Evolutionary conservation across 2,888 invertebrate species (phyloP).

Genomic region (Blera fallax): DNA sequence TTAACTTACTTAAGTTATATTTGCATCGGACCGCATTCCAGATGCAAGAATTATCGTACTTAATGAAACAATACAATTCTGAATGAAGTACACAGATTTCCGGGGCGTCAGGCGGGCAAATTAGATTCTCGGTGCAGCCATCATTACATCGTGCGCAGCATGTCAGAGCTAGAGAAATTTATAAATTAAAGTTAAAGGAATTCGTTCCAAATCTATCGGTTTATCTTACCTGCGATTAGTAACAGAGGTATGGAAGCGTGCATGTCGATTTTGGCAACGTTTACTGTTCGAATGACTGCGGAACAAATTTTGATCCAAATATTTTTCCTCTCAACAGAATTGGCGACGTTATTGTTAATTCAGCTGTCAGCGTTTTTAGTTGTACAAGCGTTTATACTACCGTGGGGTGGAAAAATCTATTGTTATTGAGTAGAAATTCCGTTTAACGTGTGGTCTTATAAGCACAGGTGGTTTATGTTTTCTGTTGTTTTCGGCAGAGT

Average conservation of each 20-base stretch:
- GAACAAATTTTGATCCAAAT: not conserved
- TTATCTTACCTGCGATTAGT: slow-evolving; percentile 22
- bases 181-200: not conserved
- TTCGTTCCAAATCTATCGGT: not conserved
- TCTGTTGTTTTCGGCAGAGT: not conserved
- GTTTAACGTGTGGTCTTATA: slow-evolving; percentile 23
- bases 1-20: slow-evolving; percentile 17
- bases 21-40: slow-evolving; percentile 32
- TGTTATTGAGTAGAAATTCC: slow-evolving; percentile 34
- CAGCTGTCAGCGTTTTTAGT: slow-evolving; percentile 18
- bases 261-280: slow-evolving; percentile 15
- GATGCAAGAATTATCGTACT: not conserved
- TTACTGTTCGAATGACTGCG: not conserved
- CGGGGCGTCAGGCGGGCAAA: not conserved
- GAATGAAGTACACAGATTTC: slow-evolving; percentile 22
- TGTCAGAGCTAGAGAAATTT: not conserved
- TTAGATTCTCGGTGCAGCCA: not conserved
- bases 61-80: slow-evolving; percentile 13
- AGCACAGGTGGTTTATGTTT: slow-evolving; percentile 29
- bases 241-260: not conserved
- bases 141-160: not conserved
- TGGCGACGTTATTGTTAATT: slow-evolving; percentile 13
- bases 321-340: not conserved
- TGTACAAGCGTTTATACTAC: not conserved
- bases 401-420: slow-evolving; percentile 1